These are phyloP conservation scores for Leptodirus hochenwartii DNA, from an alignment of 2,888 invertebrate genomes.

Conservation along the genomic window DNA sequence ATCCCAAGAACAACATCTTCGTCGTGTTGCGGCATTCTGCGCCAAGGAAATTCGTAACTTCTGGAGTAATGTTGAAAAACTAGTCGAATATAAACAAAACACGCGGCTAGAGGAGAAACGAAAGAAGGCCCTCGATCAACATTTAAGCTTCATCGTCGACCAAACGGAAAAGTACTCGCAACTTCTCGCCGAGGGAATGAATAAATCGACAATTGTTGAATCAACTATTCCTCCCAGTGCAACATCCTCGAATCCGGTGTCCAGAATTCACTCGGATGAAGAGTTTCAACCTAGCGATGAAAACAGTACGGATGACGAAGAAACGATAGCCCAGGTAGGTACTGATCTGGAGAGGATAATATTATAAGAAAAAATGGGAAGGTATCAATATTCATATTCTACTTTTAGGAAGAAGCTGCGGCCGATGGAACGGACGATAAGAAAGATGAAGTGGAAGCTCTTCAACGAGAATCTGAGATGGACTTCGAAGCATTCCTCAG, in stretches of 20 bases:
- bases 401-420: too few species aligned
- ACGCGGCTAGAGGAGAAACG: conserved; percentile 85
- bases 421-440: conserved; percentile 34
- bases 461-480: conserved; percentile 77
- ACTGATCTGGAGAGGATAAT: too few species aligned
- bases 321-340: conserved; percentile 82
- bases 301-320: conserved; percentile 75
- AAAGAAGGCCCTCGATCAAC: conserved; percentile 87
- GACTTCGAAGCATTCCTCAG: conserved; percentile 75
- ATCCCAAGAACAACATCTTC: conserved; percentile 72
- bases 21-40: conserved; percentile 73
- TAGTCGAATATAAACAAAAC: conserved; percentile 88
- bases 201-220: conserved; percentile 32
- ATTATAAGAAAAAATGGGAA: too few species aligned
- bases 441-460: conserved; percentile 61
- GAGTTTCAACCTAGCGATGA: conserved; percentile 70
- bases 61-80: conserved; percentile 93
- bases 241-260: conserved; percentile 30
- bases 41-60: conserved; percentile 89
- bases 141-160: conserved; percentile 93
- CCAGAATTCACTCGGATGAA: conserved; percentile 33
- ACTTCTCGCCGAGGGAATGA: conserved; percentile 73
- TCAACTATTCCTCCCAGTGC: conserved; percentile 26
- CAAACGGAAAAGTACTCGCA: conserved; percentile 95
- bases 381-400: too few species aligned